Evolutionary conservation across 1,140 invertebrate genomes (phyloP), one percentile per base, ranked within the genome.

Genomic region (Drosophila biarmipes): DNA sequence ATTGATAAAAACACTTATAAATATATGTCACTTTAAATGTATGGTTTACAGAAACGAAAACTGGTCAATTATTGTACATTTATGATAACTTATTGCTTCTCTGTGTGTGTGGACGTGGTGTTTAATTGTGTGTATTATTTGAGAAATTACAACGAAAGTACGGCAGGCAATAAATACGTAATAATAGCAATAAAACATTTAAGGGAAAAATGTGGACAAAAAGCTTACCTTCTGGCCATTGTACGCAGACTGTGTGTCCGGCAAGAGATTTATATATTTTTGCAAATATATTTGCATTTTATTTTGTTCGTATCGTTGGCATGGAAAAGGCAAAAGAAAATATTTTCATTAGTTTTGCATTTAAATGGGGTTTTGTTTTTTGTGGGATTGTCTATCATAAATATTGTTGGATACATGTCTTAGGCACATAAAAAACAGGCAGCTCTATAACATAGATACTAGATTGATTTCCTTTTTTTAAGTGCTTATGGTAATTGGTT

Each of bases 161-260:
- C 54, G 53, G 79, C 82, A 87, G 79, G 82, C 82, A 87, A 84
- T 86, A 87, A 86, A 78, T 89, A 84, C 78, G 74, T 89, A 84
- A 89, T 74, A 82, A 35, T 53, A 76, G 62, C 63, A 78, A 75
- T 80, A 73, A 69, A 62, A 71, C 61, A 69, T 45, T 51, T 37
- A 51, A 69, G 31, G 38, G 24, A 66, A 57, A 35, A 57, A 57
- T 62, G 55, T 67, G 73, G 71, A 89, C 74, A 68, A 78, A 86
- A 79, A 71, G 93, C 95, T 95, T 95, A 96, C 95, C 95, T 95
- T 96, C 96, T 81, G 96, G 96, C 96, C 96, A 97, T 92, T 96
- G 96, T 92, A 97, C 96, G 93, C 96, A 96, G 92, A 97, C 96
- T 95, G 95, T 91, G 42, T 91, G 43, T 92, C 59, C 68, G 38